A percentile compares a stretch with the other conserved stretches of the same genome.
Evolutionary conservation across 2,113 vertebrate genomes (phyloP).

Genomic region (Chitala chitala): DNA sequence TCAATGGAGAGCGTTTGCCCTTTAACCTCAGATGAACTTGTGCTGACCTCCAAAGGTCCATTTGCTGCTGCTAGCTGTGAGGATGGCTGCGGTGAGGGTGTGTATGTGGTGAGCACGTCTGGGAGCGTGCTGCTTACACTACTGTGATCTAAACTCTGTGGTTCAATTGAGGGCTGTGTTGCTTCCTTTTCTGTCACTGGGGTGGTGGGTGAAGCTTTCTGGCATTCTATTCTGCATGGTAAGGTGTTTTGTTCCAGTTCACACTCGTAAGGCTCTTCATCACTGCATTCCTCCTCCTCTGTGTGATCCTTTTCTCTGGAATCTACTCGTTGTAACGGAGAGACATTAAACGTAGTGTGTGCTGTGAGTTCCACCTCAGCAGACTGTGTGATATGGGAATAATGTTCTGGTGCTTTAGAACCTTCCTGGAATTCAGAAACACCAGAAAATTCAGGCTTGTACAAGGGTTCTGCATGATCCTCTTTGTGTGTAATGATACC

Average conservation of each 20-base stretch:
- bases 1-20: constrained; percentile 34
- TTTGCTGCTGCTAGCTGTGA: constrained; percentile 64
- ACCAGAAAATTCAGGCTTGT: constrained; percentile 58
- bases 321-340: constrained; percentile 66
- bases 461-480: constrained; percentile 59
- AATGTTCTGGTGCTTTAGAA: constrained; percentile 40
- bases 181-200: constrained; percentile 33
- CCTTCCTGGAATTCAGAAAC: constrained; percentile 41
- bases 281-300: constrained; percentile 68
- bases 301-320: constrained; percentile 57
- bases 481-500: constrained; percentile 57
- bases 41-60: constrained; percentile 72
- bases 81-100: constrained; percentile 42
- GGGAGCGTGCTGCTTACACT: constrained; percentile 45
- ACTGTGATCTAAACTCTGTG: constrained; percentile 28
- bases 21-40: constrained; percentile 42
- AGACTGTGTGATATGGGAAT: constrained; percentile 41
- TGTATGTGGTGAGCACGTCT: constrained; percentile 57
- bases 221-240: constrained; percentile 46
- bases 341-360: constrained; percentile 65
- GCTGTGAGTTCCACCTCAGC: constrained; percentile 52
- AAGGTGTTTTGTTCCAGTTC: constrained; percentile 47
- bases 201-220: constrained; percentile 41
- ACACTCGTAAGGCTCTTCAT: constrained; percentile 62
- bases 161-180: constrained; percentile 44